Evolutionary conservation across 2,113 vertebrate genomes (phyloP).

Genomic region (Rhynchopsitta pachyrhyncha): DNA sequence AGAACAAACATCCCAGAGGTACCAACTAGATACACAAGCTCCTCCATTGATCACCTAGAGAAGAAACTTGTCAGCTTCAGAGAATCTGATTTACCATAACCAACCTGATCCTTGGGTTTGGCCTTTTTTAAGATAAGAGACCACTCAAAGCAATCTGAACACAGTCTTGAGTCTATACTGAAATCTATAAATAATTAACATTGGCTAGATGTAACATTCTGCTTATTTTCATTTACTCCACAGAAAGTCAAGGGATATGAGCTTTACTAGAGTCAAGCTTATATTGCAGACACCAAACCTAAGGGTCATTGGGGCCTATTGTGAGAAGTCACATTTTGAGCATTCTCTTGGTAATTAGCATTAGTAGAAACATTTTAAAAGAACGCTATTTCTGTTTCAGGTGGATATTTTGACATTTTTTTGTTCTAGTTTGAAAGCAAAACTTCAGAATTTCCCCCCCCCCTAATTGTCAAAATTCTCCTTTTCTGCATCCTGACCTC

Average conservation of each 20-base stretch:
- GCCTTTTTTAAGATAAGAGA: neutral
- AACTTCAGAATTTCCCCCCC: neutral
- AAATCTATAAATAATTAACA: neutral
- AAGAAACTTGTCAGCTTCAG: neutral
- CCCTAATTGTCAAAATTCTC: neutral
- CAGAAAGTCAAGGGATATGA: neutral
- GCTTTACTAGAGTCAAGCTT: neutral
- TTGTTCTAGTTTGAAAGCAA: neutral
- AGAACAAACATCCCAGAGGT: neutral
- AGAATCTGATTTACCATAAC: neutral
- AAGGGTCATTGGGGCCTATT: neutral
- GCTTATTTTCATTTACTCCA: neutral
- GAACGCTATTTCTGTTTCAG: neutral
- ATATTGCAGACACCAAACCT: neutral
- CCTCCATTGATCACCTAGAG: neutral
- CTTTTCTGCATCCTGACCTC: neutral
- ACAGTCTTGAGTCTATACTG: neutral
- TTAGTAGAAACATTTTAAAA: neutral
- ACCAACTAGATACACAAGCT: fast-evolving
- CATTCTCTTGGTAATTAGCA: neutral
- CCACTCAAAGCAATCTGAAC: neutral
- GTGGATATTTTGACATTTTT: neutral
- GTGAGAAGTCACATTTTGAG: neutral
- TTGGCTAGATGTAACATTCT: neutral
- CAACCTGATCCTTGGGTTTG: neutral